Conservation (phyloP, 2,888 invertebrate genomes). For the Temnothorax ravouxi region DNA sequence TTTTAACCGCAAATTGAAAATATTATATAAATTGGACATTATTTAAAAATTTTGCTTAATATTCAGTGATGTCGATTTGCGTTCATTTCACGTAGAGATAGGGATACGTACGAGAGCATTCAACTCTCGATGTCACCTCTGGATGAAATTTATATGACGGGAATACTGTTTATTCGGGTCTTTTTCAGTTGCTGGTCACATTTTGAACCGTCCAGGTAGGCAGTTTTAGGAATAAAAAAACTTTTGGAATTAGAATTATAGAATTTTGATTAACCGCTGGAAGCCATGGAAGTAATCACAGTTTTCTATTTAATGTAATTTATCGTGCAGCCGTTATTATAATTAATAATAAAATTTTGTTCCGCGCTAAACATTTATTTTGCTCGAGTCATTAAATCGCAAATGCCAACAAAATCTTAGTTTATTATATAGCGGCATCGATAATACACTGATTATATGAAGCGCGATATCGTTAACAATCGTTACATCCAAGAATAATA, state of each 20-base stretch:
- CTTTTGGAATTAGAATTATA: background rate
- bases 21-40: background rate
- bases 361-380: slow-evolving; percentile 19
- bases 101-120: background rate
- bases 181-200: slow-evolving; percentile 6
- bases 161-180: background rate
- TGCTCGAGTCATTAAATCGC: background rate
- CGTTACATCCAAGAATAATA: background rate
- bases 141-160: slow-evolving; percentile 11
- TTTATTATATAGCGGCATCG: slow-evolving; percentile 2
- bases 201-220: background rate
- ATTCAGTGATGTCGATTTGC: background rate
- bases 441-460: background rate
- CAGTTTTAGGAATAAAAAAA: background rate
- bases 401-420: background rate
- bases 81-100: background rate
- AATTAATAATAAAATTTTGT: slow-evolving; percentile 32
- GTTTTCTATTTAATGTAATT: background rate
- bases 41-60: background rate
- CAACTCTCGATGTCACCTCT: background rate
- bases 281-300: background rate
- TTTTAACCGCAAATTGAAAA: background rate
- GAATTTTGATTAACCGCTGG: background rate
- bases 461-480: background rate
- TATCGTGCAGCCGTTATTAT: background rate